Evolutionary conservation across 2,888 invertebrate genomes (phyloP), one percentile per base, ranked within the genome.

Genomic region (Scaptomyza reducta): DNA sequence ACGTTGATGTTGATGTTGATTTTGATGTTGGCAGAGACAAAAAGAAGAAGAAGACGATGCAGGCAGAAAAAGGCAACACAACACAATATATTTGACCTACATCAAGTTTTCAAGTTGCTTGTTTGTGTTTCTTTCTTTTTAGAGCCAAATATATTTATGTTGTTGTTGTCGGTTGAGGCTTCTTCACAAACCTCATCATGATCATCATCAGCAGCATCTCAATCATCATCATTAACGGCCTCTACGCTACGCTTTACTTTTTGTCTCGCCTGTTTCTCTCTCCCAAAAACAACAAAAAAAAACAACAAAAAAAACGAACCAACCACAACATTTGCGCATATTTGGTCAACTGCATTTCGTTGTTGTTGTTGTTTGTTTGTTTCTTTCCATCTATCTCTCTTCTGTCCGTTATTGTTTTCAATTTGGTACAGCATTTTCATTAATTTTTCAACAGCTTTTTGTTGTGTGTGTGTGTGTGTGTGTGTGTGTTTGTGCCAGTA

Each of bases 51-150:
- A 31, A 57, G 10, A 46, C 58, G 38, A 35, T 14, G 11, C 3
- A 38, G 16, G 18, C n/a, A 56, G 31, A 45, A 53, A 63, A 56
- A 59, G 18, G 7, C 6, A 38, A 14, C 1, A 40, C 9, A 40
- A 40, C 40, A 53, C 50, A 61, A 77, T 70, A 68, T 70, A 89
- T 85, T 89, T 88, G 88, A 88, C 88, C 88, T 88, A 88, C 88
- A 89, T 88, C 89, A 89, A 89, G 88, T 89, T 88, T 89, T 89
- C 77, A 87, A 87, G 88, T 82, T 82, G 85, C 73, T 79, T 81
- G 76, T 80, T 65, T 63, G 69, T 68, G 59, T 75, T 69, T 81
- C 53, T 66, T 61, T 66, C 62, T 56, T 69, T 83, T 64, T 64
- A 65, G 60, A 64, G 60, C 54, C 70, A 67, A 59, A 74, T 72